phyloP scores from a whole-genome alignment of 2,888 invertebrate species.

The Scaptodrosophila latifasciaeformis region DNA sequence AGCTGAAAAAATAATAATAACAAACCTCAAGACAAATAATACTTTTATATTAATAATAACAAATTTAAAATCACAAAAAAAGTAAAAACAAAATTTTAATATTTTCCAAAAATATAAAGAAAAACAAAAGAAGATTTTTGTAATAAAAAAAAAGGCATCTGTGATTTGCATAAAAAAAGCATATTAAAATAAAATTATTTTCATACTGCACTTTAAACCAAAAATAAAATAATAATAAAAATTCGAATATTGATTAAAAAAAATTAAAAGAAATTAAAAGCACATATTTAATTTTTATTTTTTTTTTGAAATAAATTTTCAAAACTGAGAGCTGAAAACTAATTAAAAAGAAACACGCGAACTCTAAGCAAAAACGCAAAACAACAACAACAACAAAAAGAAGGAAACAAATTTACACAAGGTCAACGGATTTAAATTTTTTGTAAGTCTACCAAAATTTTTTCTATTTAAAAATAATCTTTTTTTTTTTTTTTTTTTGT shows the following conservation, averaged over 20 bases:
- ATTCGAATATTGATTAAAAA: constrained; percentile 16
- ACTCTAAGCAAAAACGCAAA: constrained; percentile 25
- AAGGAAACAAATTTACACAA: constrained; percentile 54
- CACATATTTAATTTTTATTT: constrained; percentile 17
- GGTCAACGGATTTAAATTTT: constrained; percentile 71
- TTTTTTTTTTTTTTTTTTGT: constrained; percentile 31
- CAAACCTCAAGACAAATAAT: constrained; percentile 11
- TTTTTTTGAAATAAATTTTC: constrained; percentile 19
- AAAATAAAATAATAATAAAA: constrained; percentile 9
- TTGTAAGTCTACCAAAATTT: constrained; percentile 56
- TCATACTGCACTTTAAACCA: constrained; percentile 62
- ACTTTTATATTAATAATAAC: no score
- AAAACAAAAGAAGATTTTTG: constrained; percentile 9
- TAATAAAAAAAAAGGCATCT: constrained; percentile 50
- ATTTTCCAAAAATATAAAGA: neutral
- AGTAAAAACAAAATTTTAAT: constrained; percentile 21
- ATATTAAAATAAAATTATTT: constrained; percentile 52
- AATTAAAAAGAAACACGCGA: constrained; percentile 40
- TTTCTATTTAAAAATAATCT: no score
- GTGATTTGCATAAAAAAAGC: constrained; percentile 62
- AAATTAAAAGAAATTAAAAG: constrained; percentile 20
- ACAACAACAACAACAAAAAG: constrained; percentile 22
- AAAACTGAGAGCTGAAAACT: constrained; percentile 18
- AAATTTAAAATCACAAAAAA: constrained; percentile 30
- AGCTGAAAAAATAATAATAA: constrained; percentile 16